phyloP scores from a whole-genome alignment of 2,113 vertebrate genomes.

The Cyanoliseus patagonus region DNA sequence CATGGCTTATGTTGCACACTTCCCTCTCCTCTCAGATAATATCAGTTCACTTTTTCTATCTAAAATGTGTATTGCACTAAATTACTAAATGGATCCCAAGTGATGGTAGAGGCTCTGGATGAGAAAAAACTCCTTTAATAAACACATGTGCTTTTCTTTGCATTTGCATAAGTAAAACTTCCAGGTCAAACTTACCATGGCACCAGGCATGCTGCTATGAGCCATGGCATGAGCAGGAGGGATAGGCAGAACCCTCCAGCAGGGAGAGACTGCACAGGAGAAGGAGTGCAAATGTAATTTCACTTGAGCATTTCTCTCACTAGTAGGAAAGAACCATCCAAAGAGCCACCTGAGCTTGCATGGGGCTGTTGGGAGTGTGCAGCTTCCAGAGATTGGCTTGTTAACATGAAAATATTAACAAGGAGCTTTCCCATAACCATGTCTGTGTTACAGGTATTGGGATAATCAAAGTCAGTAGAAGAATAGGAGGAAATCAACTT shows the following conservation, averaged over 20 bases:
- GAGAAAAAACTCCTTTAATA: background rate
- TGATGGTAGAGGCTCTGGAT: background rate
- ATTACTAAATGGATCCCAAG: background rate
- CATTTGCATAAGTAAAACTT: background rate
- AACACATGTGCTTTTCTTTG: background rate
- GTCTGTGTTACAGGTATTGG: background rate
- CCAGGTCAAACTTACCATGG: background rate
- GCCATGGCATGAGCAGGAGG: background rate
- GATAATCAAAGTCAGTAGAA: background rate
- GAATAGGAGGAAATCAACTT: background rate
- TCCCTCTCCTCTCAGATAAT: background rate
- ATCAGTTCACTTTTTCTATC: background rate
- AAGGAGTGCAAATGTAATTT: background rate
- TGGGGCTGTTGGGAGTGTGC: background rate
- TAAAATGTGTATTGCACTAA: background rate
- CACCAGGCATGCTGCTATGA: background rate
- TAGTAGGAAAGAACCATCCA: background rate
- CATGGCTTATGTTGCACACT: background rate
- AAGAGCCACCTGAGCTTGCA: background rate
- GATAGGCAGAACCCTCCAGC: rapidly evolving
- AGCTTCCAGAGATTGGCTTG: background rate
- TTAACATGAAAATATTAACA: background rate
- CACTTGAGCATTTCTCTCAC: background rate
- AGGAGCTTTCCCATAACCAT: background rate
- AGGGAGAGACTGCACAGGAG: background rate